Evolutionary conservation across 2,797 vertebrate genomes (phyloP).

Genomic region (Phyllotis vaccarum): DNA sequence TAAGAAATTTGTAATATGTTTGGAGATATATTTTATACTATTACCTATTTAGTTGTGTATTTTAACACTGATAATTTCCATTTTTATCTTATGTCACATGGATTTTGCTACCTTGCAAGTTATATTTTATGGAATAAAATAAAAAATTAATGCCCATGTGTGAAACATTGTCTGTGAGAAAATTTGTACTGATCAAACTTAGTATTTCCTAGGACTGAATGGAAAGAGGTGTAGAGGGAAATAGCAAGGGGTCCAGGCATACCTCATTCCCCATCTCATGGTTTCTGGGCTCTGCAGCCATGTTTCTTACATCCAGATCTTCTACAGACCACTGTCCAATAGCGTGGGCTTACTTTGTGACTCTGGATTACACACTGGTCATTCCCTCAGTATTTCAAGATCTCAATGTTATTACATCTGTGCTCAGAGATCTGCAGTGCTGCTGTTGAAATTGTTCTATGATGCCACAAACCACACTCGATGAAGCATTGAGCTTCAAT

Average conservation of each 20-base stretch:
- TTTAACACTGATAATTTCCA: constrained; percentile 26
- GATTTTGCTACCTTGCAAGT: not conserved
- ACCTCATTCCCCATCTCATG: not conserved
- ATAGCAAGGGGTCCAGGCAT: not conserved
- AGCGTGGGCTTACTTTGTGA: not conserved
- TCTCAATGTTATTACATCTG: not conserved
- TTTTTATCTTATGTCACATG: not conserved
- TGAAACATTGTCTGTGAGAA: not conserved
- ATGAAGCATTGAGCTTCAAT: not conserved
- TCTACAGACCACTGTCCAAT: not conserved
- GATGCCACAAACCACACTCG: not conserved
- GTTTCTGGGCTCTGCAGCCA: not conserved
- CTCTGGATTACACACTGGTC: not conserved
- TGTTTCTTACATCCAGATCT: not conserved
- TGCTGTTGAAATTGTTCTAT: not conserved
- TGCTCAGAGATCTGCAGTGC: not conserved
- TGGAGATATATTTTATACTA: not conserved
- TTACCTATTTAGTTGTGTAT: not conserved
- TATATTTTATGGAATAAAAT: not conserved
- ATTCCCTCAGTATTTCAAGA: not conserved
- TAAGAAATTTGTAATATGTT: not conserved
- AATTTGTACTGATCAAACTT: not conserved
- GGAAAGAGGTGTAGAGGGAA: not conserved
- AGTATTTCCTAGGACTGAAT: not conserved
- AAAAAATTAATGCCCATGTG: not conserved